Evolutionary conservation across 2,113 vertebrate species (phyloP).

Genomic region (Tupaia chinensis): DNA sequence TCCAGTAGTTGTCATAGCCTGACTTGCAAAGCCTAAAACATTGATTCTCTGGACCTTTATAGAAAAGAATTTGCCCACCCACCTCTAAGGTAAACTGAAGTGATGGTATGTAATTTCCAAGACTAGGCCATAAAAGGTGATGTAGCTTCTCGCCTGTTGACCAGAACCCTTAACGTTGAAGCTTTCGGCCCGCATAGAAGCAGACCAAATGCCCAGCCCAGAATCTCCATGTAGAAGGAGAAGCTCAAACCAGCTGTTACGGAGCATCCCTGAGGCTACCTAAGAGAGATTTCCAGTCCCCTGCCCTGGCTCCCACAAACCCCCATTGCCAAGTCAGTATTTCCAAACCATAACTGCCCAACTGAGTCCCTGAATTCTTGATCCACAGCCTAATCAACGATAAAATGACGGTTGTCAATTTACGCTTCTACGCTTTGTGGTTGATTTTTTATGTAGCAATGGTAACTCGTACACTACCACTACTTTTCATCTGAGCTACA

Average conservation of each 20-base stretch:
- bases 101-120: not conserved
- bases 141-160: not conserved
- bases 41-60: not conserved
- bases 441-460: not conserved
- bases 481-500: not conserved
- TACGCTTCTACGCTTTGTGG: not conserved
- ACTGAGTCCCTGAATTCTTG: not conserved
- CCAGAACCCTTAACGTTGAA: not conserved
- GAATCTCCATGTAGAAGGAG: not conserved
- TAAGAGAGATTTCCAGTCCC: not conserved
- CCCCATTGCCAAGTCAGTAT: not conserved
- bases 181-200: not conserved
- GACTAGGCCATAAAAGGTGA: not conserved
- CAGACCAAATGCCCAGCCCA: not conserved
- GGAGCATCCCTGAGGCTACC: not conserved
- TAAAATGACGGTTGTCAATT: not conserved
- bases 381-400: not conserved
- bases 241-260: not conserved
- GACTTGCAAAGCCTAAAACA: not conserved
- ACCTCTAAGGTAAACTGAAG: not conserved
- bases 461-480: not conserved
- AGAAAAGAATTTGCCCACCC: not conserved
- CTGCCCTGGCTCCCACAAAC: not conserved
- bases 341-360: not conserved
- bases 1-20: not conserved